phyloP scores from a whole-genome alignment of 2,113 vertebrate species.

The Carassius carassius region DNA sequence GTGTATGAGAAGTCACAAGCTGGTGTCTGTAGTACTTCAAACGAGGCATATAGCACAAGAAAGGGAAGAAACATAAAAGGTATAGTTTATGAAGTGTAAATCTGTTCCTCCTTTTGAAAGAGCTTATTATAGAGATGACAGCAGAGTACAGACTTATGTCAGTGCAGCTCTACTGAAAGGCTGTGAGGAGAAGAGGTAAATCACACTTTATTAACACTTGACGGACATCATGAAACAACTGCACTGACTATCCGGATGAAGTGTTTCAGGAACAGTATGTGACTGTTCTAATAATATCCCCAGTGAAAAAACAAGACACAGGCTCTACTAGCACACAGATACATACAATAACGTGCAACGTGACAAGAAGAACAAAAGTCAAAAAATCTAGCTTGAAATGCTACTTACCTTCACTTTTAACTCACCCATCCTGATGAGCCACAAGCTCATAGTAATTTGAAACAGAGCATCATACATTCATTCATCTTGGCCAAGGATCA shows the following conservation, averaged over 20 bases:
- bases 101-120: not conserved
- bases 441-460: not conserved
- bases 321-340: not conserved
- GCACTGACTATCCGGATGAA: not conserved
- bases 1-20: not conserved
- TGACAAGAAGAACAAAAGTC: not conserved
- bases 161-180: not conserved
- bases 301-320: not conserved
- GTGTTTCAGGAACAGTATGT: not conserved
- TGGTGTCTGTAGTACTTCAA: too few species aligned
- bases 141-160: not conserved
- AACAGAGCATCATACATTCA: not conserved
- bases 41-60: too few species aligned
- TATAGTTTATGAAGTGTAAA: not conserved
- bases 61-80: too few species aligned
- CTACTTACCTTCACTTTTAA: slow-evolving; percentile 51
- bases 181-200: not conserved
- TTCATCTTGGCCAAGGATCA: slow-evolving; percentile 21
- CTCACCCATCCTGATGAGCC: slow-evolving; percentile 38
- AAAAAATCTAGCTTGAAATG: not conserved
- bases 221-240: slow-evolving; percentile 2
- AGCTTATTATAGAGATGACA: not conserved
- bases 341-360: not conserved
- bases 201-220: not conserved
- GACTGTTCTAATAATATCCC: not conserved